Conservation (phyloP, 2,797 vertebrate species). For the Sternotherus odoratus region DNA sequence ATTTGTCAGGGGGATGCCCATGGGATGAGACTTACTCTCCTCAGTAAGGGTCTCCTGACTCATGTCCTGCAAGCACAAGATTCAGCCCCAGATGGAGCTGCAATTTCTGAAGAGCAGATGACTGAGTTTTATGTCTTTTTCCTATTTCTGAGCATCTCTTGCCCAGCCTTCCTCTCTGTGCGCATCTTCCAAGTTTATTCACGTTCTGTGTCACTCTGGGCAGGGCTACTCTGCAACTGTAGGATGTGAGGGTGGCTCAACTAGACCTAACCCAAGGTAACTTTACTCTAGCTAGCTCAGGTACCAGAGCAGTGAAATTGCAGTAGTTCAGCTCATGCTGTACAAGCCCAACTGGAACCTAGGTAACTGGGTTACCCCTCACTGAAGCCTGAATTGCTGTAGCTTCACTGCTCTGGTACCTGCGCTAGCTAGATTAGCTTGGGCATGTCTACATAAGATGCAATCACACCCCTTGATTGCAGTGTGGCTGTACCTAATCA, state of each 20-base stretch:
- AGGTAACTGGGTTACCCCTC: background rate
- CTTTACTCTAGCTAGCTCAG: background rate
- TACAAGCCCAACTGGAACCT: background rate
- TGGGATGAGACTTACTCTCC: background rate
- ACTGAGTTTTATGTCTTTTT: background rate
- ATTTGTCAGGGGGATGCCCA: background rate
- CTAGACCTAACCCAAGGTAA: background rate
- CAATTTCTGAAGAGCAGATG: background rate
- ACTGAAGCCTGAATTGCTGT: background rate
- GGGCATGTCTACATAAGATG: background rate
- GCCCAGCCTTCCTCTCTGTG: background rate
- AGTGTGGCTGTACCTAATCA: background rate
- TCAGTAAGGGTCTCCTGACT: background rate
- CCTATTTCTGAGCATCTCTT: background rate
- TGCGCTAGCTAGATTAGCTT: background rate
- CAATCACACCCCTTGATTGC: background rate
- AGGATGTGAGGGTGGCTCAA: background rate
- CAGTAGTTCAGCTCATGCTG: background rate
- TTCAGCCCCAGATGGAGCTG: background rate
- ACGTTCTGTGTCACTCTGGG: background rate
- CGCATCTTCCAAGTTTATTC: background rate
- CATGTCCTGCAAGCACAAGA: fast-evolving
- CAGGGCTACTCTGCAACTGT: too few species aligned
- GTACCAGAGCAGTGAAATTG: background rate
- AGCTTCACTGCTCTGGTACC: background rate